These are phyloP conservation scores for Allolobophora icterica DNA, from an alignment of 2,888 invertebrate species.

Conservation along the genomic window DNA sequence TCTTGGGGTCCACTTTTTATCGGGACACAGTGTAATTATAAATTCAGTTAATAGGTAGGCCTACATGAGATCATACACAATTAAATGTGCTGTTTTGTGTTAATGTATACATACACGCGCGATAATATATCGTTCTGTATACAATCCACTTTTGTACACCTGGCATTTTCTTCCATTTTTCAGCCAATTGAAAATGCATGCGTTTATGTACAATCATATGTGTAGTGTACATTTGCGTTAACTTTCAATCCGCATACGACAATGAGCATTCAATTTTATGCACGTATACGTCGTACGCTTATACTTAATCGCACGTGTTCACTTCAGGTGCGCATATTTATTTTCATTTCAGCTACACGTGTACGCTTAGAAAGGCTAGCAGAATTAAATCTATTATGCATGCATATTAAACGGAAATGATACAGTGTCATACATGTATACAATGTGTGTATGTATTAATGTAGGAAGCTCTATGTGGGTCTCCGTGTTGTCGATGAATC, in stretches of 20 bases:
- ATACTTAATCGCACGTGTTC: too few relatives aligned
- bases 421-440: neutral
- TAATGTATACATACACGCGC: neutral
- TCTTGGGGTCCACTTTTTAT: too few relatives aligned
- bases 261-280: too few relatives aligned
- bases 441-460: neutral
- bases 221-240: neutral
- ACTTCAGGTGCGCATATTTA: neutral
- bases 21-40: too few relatives aligned
- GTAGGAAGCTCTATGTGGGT: neutral
- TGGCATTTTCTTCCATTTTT: neutral
- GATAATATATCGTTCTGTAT: neutral
- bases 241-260: too few relatives aligned
- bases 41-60: too few relatives aligned
- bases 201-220: neutral
- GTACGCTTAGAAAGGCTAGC: neutral
- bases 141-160: neutral
- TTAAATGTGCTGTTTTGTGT: neutral
- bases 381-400: neutral
- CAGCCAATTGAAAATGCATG: neutral
- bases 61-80: too few relatives aligned
- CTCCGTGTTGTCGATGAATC: neutral
- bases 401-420: constrained; percentile 8
- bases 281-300: too few relatives aligned
- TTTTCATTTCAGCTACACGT: neutral